Percentiles rank a stretch among this genome's conserved stretches.
These are phyloP conservation scores for Sinopyrophorus schimmeli DNA, from an alignment of 2,888 invertebrate genomes.

Conservation along the genomic window DNA sequence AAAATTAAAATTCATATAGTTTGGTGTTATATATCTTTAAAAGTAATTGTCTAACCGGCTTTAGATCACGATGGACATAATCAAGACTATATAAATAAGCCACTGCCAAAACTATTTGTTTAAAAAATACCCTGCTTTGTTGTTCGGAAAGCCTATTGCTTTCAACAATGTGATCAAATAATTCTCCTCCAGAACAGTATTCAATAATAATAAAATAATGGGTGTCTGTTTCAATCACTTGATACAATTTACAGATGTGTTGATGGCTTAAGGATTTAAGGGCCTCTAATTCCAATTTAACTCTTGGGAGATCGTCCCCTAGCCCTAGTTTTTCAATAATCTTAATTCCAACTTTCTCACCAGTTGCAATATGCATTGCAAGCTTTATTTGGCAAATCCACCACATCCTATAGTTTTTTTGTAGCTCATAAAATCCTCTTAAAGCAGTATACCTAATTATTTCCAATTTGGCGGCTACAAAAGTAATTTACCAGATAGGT, in stretches of 20 bases:
- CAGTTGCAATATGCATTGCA: constrained; percentile 75
- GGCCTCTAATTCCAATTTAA: constrained; percentile 73
- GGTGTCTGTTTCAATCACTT: constrained; percentile 75
- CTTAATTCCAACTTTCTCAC: constrained; percentile 81
- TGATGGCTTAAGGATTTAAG: constrained; percentile 70
- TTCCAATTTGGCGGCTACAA: too few relatives aligned
- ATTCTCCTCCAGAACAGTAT: constrained; percentile 81
- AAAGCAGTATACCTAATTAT: constrained; percentile 60
- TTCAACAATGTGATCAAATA: constrained; percentile 84
- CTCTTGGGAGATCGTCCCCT: constrained; percentile 73
- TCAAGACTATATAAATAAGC: constrained; percentile 75
- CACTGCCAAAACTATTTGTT: constrained; percentile 78
- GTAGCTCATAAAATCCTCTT: constrained; percentile 67
- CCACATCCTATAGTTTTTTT: constrained; percentile 73
- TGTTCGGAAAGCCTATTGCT: constrained; percentile 71
- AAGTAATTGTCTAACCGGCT: constrained; percentile 65
- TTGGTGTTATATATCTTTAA: too few relatives aligned
- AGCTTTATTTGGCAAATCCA: constrained; percentile 83
- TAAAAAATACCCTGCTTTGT: constrained; percentile 75
- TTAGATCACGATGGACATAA: constrained; percentile 79
- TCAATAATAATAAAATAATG: constrained; percentile 80
- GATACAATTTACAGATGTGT: constrained; percentile 77
- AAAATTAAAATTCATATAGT: too few relatives aligned
- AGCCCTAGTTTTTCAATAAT: constrained; percentile 76
- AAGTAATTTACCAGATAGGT: too few relatives aligned